Evolutionary conservation across 2,888 invertebrate genomes (phyloP), one percentile per base, ranked within the genome.

Genomic region (Apamea crenata): DNA sequence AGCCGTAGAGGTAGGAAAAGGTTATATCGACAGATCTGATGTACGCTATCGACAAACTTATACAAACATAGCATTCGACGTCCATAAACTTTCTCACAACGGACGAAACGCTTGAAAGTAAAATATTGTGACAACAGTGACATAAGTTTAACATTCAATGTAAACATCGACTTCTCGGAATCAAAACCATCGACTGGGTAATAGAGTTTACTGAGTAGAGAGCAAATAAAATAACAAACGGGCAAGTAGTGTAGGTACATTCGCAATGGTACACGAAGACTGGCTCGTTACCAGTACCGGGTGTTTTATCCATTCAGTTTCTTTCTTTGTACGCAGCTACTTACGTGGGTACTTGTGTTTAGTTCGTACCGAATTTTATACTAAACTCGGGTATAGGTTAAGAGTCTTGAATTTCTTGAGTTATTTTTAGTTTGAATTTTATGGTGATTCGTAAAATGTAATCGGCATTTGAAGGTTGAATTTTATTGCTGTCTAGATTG

Each of bases 181-280:
- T 96, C 95, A 95, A 96, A 96, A 94, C 95, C 93, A 95, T 96
- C 95, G 95, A 93, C 91, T 93, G 93, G 91, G 93, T 94, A 95
- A 96, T 95, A 96, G 95, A 94, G 94, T 95, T 95, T 95, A 95
- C 96, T 91, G 94, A 96, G 96, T 94, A 94, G 92, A 94, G 92
- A 93, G 94, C 93, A 96, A 96, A 96, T 95, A 96, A 95, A 96
- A 96, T 95, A 96, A 96, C 95, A 96, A 92, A 93, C 93, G 90
- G 86, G 77, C 88, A 90, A 91, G 91, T 91, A 92, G 90, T 91
- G 91, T 90, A 85, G 87, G 92, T 92, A 92, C 93, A 93, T 93
- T 93, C 90, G 93, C 94, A 90, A 89, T 91, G 91, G 90, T 89
- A 91, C 90, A 89, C 89, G 89, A 88, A 90, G 80, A 83, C 88